Evolutionary conservation across 2,797 vertebrate species (phyloP), one percentile per base, ranked within the genome.

Genomic region (Mormyrus proboscirostris): DNA sequence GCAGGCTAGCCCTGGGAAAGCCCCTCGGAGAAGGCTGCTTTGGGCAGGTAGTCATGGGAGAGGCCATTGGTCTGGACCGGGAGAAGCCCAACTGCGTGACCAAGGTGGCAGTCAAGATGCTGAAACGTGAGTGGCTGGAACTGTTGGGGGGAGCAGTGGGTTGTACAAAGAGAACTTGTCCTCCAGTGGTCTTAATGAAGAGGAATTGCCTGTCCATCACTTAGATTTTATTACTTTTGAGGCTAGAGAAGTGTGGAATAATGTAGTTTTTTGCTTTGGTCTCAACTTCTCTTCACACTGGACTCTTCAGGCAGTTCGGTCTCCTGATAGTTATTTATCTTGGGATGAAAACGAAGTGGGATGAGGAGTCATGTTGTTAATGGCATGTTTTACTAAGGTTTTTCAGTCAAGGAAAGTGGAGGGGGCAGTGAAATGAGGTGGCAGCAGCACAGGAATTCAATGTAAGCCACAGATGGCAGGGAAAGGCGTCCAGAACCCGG

Each of bases 81-180:
- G 97, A 97, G 90, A 98, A 97, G 89, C 97, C 97, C 29, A 97
- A 96, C 88, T 95, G 96, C 0, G 93, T 98, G 76, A 96, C 95
- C 90, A 97, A 97, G 92, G 97, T 98, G 91, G 97, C 97, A 0
- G 97, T 98, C 91, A 98, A 98, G 94, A 98, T 98, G 97, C 95
- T 98, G 62, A 98, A 98, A 95, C 94, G 97, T 98, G 92, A 96
- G 96, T 93, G 33, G 55, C 22, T 22, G n/a, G 62, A 47, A 88
- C 62, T 8, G 10, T 19, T 16, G 6, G 38, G n/a, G 62, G 44
- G 65, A 65, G 14, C 3, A 47, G 38, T 25, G 22, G 47, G 25
- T 8, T 12, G 44, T 38, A 41, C 73, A 79, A 44, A 7, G 16
- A 5, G 14, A 79, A n/a, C 38, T 38, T 10, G 69, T 41, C 69